Evolutionary conservation across 2,113 vertebrate genomes (phyloP), one percentile per base, ranked within the genome.

Genomic region (Semicossyphus pulcher): DNA sequence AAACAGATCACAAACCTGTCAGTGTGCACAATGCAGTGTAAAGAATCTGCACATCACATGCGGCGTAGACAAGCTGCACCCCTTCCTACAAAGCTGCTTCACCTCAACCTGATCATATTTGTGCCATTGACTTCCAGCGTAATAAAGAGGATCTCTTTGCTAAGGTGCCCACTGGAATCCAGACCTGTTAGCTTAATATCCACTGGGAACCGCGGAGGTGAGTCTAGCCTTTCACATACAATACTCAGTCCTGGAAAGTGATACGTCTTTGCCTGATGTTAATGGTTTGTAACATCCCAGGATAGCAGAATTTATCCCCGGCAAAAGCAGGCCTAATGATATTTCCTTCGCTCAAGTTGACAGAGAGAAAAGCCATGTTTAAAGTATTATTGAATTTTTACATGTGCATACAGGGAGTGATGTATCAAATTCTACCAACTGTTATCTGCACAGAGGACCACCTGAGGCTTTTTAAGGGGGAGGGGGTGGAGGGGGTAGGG

Each of bases 1-100:
- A 88, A 86, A 89, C 90, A 87, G 82, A 87, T 81, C 73, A 79
- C 76, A 84, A 88, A 86, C 81, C 76, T 83, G 86, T 88, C 86
- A 83, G 58, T 4, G 31, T 51, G 54, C 78, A 91, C 87, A 91
- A 89, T 85, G 76, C 84, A 88, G 73, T 86, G 76, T 78, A 84
- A 90, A 89, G 81, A 85, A 80, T 78, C 85, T 62, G 76, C 71
- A 86, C 83, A 88, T 81, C 77, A 62, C 88, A 84, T 72, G 84
- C 51, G 67, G 74, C 56, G 82, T 75, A 66, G 86, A 87, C 82
- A 84, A 78, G 82, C 75, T 72, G 73, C 58, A 76, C 56, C 72
- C 71, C 61, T 61, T 72, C 71, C 53, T 18, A 48, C 59, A 81
- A 78, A 68, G 72, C 77, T 72, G 56, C 69, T 44, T 70, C 78